Percentiles rank a stretch among this genome's conserved stretches.
These are phyloP conservation scores for Oncorhynchus kisutch DNA, from an alignment of 2,113 vertebrate genomes.

Conservation along the genomic window DNA sequence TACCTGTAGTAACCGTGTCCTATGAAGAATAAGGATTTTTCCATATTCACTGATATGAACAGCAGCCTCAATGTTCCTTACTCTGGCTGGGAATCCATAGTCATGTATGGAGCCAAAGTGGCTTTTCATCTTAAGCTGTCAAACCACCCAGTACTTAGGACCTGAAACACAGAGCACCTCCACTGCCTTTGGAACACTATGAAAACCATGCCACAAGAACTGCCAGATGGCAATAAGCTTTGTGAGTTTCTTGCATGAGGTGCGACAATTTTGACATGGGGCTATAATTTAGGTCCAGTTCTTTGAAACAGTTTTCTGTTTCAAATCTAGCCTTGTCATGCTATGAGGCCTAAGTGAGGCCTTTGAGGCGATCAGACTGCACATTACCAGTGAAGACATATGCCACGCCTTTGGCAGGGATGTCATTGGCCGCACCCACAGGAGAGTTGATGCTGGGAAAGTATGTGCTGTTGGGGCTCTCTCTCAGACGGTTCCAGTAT, in stretches of 20 bases:
- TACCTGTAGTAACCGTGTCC: conserved; percentile 69
- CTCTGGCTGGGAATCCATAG: conserved; percentile 57
- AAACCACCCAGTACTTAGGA: conserved; percentile 69
- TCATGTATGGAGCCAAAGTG: conserved; percentile 59
- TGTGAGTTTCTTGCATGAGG: conserved; percentile 37
- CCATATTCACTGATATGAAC: conserved; percentile 53
- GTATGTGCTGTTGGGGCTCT: conserved; percentile 45
- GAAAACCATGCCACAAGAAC: conserved; percentile 30
- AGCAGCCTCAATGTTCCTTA: conserved; percentile 63
- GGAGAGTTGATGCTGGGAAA: conserved; percentile 54
- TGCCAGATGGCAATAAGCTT: conserved; percentile 30
- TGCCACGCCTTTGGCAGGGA: conserved; percentile 57
- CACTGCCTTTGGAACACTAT: conserved; percentile 40
- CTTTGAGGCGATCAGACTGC: conserved; percentile 23
- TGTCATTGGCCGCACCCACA: conserved; percentile 63
- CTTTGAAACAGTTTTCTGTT: conserved; percentile 12
- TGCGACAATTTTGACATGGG: conserved; percentile 48
- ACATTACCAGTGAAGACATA: conserved; percentile 67
- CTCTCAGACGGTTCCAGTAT: conserved; percentile 54
- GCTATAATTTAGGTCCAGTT: conserved; percentile 50
- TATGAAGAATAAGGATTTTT: conserved; percentile 66
- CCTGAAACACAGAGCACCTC: conserved; percentile 62
- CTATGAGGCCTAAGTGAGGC: conserved; percentile 22
- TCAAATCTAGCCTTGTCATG: conserved; percentile 55
- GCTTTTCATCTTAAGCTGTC: conserved; percentile 56